phyloP scores from a whole-genome alignment of 2,797 vertebrate genomes.

The Mormyrops attenuatus region DNA sequence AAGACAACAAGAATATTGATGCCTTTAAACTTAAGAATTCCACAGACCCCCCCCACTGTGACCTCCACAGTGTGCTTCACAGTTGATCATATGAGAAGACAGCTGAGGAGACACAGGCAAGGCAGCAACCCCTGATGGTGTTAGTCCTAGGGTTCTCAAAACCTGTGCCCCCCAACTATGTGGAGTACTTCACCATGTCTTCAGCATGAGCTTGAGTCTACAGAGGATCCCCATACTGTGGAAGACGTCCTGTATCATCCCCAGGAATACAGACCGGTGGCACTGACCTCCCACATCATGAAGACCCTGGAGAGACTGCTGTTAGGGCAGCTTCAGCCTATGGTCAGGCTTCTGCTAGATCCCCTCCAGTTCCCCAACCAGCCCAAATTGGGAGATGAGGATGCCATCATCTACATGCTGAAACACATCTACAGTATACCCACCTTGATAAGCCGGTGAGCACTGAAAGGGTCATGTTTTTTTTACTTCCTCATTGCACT shows the following conservation, averaged over 20 bases:
- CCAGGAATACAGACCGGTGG: neutral
- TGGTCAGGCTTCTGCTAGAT: neutral
- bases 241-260: no score
- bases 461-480: neutral
- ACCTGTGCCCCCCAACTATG: constrained; percentile 11
- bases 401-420: neutral
- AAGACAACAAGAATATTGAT: no score
- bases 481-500: neutral
- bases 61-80: neutral
- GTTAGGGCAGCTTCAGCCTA: neutral
- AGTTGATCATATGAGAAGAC: neutral
- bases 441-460: neutral
- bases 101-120: constrained; percentile 1
- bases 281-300: neutral
- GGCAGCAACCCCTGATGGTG: neutral
- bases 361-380: neutral
- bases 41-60: no score
- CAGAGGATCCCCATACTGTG: neutral
- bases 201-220: constrained; percentile 11
- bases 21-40: no score
- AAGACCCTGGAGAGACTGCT: neutral
- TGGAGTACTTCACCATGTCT: constrained; percentile 13
- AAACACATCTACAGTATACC: neutral
- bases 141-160: neutral
- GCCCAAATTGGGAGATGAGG: neutral